Evolutionary conservation across 2,113 vertebrate genomes (phyloP).

Genomic region (Desmodus rotundus): DNA sequence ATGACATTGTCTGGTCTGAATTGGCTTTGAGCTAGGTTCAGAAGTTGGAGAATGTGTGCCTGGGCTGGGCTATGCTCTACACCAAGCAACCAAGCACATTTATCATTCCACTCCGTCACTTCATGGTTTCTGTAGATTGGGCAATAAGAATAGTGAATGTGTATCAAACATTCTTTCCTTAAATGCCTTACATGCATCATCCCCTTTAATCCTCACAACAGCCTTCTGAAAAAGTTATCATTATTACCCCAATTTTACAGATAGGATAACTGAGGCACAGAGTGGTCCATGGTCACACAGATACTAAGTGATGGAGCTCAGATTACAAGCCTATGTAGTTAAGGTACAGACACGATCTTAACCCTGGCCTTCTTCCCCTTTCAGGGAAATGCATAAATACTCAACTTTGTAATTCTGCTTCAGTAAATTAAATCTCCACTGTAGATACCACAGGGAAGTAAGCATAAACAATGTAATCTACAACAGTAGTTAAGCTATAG

Average conservation of each 20-base stretch:
- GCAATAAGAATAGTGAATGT: neutral
- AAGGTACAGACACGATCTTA: neutral
- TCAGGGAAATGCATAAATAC: neutral
- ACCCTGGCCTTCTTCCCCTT: neutral
- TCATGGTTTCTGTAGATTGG: neutral
- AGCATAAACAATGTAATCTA: neutral
- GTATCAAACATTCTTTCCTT: neutral
- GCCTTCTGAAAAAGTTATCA: no score
- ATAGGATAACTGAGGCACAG: neutral
- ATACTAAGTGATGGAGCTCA: neutral
- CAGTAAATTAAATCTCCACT: neutral
- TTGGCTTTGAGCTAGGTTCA: neutral
- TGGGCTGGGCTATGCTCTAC: neutral
- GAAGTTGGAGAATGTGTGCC: neutral
- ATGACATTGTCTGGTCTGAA: neutral
- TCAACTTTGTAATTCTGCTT: neutral
- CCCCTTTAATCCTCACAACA: no score
- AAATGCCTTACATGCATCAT: neutral
- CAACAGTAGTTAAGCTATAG: neutral
- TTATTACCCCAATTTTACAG: no score
- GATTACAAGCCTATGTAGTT: neutral
- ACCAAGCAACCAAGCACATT: neutral
- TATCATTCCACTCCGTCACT: neutral
- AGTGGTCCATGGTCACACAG: neutral
- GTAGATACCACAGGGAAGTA: neutral